Evolutionary conservation across 1,140 invertebrate genomes (phyloP), one percentile per base, ranked within the genome.

Genomic region (Drosophila nasuta): DNA sequence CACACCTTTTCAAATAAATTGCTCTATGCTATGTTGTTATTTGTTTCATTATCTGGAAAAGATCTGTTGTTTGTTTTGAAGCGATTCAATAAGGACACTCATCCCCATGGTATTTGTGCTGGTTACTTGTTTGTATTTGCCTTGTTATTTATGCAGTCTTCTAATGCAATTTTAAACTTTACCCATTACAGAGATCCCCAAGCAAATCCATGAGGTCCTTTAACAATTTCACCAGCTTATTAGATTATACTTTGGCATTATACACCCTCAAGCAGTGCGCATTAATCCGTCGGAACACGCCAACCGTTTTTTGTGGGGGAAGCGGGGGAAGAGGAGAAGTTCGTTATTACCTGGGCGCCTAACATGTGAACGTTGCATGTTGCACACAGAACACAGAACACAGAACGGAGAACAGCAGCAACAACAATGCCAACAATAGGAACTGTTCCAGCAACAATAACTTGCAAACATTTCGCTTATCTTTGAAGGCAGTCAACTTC

Each of bases 331-430:
- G 20, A 45, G 35, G 38, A 35, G 33, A 35, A 43, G 35, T 38
- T 38, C 49, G 54, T 81, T 75, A 80, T 81, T 81, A 81, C 73
- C 67, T 45, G 64, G 76, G 49, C 67, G 66, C 71, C 75, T 78
- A 86, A 89, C 80, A 88, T 88, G 83, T 88, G 87, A 75, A 81
- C 75, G 65, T 88, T 89, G 68, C 86, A 88, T 88, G 83, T 88
- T 88, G 77, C 80, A 85, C 70, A 67, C 56, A 60, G 57, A 45
- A 54, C 67, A 3, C 0, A 25, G 20, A 4, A 25, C 20, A 25
- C 0, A 25, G 20, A 4, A 25, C 20, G 4, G 20, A 25, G 20
- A 25, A 25, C 20, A 25, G 20, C 20, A 25, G 20, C 20, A 25
- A 25, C 20, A 25, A 64, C 13, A 56, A 5, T 46, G 17, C 71